Evolutionary conservation across 2,888 invertebrate genomes (phyloP), one percentile per base, ranked within the genome.

Genomic region (Lasioglossum figueresi): DNA sequence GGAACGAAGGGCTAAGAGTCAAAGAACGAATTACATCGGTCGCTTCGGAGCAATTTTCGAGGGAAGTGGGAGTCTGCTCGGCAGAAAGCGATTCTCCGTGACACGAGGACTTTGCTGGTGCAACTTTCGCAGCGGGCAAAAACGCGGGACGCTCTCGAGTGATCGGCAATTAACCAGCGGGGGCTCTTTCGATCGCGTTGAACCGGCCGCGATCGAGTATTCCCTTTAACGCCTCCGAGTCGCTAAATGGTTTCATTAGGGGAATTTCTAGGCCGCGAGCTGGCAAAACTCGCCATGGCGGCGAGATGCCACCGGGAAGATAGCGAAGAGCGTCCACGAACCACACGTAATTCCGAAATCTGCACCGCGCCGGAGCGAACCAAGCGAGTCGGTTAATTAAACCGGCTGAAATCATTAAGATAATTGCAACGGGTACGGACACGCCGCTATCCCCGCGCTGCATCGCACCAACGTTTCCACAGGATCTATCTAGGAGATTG

Each of bases 301-400:
- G 40, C 73, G 66, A 84, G 83, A 84, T 83, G 70, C 56, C 34
- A 8, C 27, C 14, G 45, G 19, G 63, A 74, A 76, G 84, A 83
- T 83, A 76, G 6, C 56, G 31, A 23, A n/a, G 71, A 19, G 31
- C 75, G 71, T 59, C 45, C 59, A 48, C 56, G 37, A 68, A 14
- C 76, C 48, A 56, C 71, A 52, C 52, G 79, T 63, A 74, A 80
- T 77, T 74, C 63, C 74, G 72, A 84, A 84, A 84, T 76, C 80
- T 66, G 37, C 40, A 16, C 27, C 16, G 59, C 59, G 27, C n/a
- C 79, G 73, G 27, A 68, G 40, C 37, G 45, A 14, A 3, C 14
- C 52, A 45, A 56, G 37, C 43, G 43, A 74, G 73, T 73, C 79
- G 76, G 84, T 84, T 85, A 85, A 85, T 84, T 84, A 84, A 84